These are phyloP conservation scores for Meriones psammophilus DNA, from an alignment of 2,797 vertebrate species.

Conservation along the genomic window DNA sequence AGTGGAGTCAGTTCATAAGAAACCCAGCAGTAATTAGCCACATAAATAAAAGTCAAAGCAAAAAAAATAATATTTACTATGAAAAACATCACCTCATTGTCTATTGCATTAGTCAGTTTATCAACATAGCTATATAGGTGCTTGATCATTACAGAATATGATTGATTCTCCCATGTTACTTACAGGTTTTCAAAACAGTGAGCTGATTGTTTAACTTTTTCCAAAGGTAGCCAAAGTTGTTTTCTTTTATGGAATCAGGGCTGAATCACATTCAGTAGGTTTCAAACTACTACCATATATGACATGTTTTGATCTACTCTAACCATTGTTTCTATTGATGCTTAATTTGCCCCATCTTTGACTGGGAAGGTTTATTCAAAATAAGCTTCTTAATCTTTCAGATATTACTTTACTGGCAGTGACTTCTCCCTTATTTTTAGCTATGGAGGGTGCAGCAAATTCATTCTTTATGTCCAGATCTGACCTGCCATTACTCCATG, in stretches of 20 bases:
- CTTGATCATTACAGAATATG: not conserved
- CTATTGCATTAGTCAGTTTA: not conserved
- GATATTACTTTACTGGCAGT: not conserved
- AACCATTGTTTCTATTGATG: not conserved
- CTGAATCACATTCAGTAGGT: not conserved
- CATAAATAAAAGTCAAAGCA: too few relatives aligned
- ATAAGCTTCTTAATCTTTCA: not conserved
- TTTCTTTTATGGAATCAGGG: not conserved
- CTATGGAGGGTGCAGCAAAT: not conserved
- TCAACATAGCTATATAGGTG: not conserved
- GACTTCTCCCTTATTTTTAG: not conserved
- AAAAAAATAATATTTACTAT: not conserved
- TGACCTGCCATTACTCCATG: not conserved
- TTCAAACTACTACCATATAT: not conserved
- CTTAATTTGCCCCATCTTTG: not conserved
- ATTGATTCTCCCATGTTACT: not conserved
- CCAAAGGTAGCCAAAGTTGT: not conserved
- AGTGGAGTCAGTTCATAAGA: too few relatives aligned
- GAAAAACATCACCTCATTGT: not conserved
- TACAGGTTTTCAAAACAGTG: not conserved
- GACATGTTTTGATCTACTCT: not conserved
- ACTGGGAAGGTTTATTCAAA: not conserved
- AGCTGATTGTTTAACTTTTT: not conserved
- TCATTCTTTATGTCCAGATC: not conserved
- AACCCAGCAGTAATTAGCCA: too few relatives aligned